Percentiles rank a stretch among this genome's conserved stretches.
phyloP scores from a whole-genome alignment of 1,140 invertebrate genomes.

The Neocloeon triangulifer region DNA sequence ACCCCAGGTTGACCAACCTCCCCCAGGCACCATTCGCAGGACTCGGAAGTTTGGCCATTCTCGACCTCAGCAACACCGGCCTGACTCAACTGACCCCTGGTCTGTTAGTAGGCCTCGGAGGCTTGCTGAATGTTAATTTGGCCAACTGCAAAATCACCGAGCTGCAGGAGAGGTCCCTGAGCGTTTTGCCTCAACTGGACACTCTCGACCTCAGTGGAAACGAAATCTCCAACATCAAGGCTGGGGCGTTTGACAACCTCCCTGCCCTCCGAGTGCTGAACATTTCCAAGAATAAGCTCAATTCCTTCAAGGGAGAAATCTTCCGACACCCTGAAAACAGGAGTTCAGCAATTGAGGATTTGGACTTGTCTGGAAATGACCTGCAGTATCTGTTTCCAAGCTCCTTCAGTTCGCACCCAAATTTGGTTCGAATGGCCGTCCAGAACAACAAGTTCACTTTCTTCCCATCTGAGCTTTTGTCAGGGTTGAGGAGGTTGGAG shows the following conservation, averaged over 20 bases:
- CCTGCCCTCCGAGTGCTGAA: slow-evolving; percentile 42
- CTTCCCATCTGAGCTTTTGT: slow-evolving; percentile 59
- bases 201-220: slow-evolving; percentile 47
- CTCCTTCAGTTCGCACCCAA: slow-evolving; percentile 58
- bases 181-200: slow-evolving; percentile 41
- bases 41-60: slow-evolving; percentile 28
- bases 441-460: slow-evolving; percentile 53
- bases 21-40: slow-evolving; percentile 29
- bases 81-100: slow-evolving; percentile 44
- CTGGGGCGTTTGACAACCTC: slow-evolving; percentile 36
- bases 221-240: slow-evolving; percentile 47
- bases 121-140: slow-evolving; percentile 44
- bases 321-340: slow-evolving; percentile 31
- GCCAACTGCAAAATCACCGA: slow-evolving; percentile 49
- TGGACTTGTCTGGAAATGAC: slow-evolving; percentile 53
- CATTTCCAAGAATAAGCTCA: slow-evolving; percentile 43
- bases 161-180: slow-evolving; percentile 42
- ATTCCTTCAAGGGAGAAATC: slow-evolving; percentile 54
- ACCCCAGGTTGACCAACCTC: slow-evolving; percentile 36
- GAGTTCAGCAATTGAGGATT: slow-evolving; percentile 35
- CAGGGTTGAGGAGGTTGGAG: slow-evolving; percentile 29
- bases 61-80: slow-evolving; percentile 51
- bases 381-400: slow-evolving; percentile 55
- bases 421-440: slow-evolving; percentile 39
- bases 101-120: slow-evolving; percentile 46